Base-by-base conservation (phyloP, 2,113 vertebrate genomes). In the Isichthys henryi region DNA sequence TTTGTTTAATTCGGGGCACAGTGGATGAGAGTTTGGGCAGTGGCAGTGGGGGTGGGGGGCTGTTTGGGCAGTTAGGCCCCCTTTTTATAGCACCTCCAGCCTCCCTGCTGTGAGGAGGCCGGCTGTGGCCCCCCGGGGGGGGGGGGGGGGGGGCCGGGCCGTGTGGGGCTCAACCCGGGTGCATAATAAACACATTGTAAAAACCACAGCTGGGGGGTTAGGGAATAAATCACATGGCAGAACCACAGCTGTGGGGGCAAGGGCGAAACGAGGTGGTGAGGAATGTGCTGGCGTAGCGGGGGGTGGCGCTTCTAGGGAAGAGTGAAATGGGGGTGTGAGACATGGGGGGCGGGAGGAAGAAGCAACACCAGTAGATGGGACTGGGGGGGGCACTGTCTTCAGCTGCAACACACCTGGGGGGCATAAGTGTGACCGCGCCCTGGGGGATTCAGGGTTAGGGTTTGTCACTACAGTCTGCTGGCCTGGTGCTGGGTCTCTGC, bases 11-110 rank as follows among this genome's bases (percentile, higher is more conserved):
- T 95, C 94, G 95, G 95, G 95, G 45, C 62, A 84, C 39, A 45
- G 19, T 2, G 95, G 91, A 86, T 91, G 94, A 92, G 93, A 92
- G 92, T 52, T 17, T 31, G n/a, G 93, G 95, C 94, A 93, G 94
- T 92, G 83, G 83, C 1, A 3, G 27, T 93, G 94, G 94, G 92
- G 93, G 92, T 94, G 92, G 94, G 94, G 52, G 4, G 4, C 52
- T 0, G 52, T n/a, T n/a, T 17, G 19, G 94, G 10, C 95, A 93
- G 95, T 95, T 95, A 93, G 95, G 95, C 94, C 94, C 95, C 94
- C 95, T 92, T 91, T 94, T 94, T 95, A 95, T 97, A 97, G 97
- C 97, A 95, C 97, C 96, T 95, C 95, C 93, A 93, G 94, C 91
- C 93, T 94, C 94, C 95, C 96, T 94, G 93, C 95, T 93, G 95